Base-by-base conservation (phyloP, 2,113 vertebrate genomes). In the Gnathonemus longibarbis region DNA sequence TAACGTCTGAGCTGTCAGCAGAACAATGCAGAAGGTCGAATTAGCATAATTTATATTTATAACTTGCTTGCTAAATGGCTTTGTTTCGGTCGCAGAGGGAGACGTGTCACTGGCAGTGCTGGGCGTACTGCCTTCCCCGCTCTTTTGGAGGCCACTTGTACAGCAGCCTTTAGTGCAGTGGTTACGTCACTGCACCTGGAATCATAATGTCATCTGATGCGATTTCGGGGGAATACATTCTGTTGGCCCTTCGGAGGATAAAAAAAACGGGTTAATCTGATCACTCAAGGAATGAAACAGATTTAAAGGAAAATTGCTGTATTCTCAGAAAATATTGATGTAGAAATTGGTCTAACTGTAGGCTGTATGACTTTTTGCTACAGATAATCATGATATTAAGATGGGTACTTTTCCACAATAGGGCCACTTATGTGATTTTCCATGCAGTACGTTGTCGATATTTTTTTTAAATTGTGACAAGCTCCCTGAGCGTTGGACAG, bases 21-120 rank as follows among this genome's bases (percentile, higher is more conserved):
- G 62, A 48, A 89, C 45, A 70, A 48, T 50, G 46, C 58, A n/a
- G 42, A 62, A 58, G 56, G 87, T 66, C 9, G 10, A 39, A 88
- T 88, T 88, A 88, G 87, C 87, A 88, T 66, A 88, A 88, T 88
- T 88, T 88, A 50, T 46, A 53, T 88, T 66, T 24, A 56, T 88
- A 24, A 58, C 87, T 88, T 39, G 31, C 52, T 62, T 17, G 42
- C 39, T 45, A 56, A 53, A 58, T 45, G 87, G 87, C 39, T 88
- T 45, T 46, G 87, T 88, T 88, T 87, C 50, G 31, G n/a, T 87
- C 11, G 21, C 39, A 10, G 87, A 62, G 87, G 58, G 35, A 39
- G 52, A 39, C 13, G 50, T 58, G 39, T 62, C 87, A 24, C 5
- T 21, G 2, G 24, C 42, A 17, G 15, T 35, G 31, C 6, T 21